phyloP scores from a whole-genome alignment of 2,888 invertebrate species.

The Fragum whitleyi region DNA sequence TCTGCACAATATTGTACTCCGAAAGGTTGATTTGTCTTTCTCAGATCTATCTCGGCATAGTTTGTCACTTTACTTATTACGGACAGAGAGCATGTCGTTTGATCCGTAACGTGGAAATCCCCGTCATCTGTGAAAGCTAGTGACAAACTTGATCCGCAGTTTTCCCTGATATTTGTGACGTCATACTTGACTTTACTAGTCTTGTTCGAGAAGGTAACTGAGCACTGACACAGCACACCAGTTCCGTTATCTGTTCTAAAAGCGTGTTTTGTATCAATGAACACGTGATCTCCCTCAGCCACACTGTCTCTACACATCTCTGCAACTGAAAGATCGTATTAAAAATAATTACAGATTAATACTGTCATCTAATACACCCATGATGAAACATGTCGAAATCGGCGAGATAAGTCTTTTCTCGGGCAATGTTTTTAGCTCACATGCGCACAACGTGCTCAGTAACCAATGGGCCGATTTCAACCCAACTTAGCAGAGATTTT shows the following conservation, averaged over 20 bases:
- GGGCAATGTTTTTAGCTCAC: too few species aligned
- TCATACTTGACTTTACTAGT: background rate
- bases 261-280: background rate
- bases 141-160: conserved; percentile 8
- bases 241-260: conserved; percentile 8
- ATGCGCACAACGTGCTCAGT: too few species aligned
- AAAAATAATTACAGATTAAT: background rate
- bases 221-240: conserved; percentile 7
- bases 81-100: background rate
- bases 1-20: conserved; percentile 13
- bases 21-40: background rate
- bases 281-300: background rate
- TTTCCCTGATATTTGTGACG: background rate
- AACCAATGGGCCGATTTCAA: too few species aligned
- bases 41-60: background rate
- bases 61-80: background rate
- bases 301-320: conserved; percentile 12
- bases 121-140: background rate
- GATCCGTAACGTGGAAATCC: background rate
- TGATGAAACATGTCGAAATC: too few species aligned
- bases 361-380: background rate
- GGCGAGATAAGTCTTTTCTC: too few species aligned
- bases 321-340: conserved; percentile 11
- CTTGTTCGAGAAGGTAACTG: background rate
- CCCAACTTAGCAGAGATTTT: too few species aligned